Evolutionary conservation across 2,797 vertebrate genomes (phyloP).

Genomic region (Rachycentron canadum): DNA sequence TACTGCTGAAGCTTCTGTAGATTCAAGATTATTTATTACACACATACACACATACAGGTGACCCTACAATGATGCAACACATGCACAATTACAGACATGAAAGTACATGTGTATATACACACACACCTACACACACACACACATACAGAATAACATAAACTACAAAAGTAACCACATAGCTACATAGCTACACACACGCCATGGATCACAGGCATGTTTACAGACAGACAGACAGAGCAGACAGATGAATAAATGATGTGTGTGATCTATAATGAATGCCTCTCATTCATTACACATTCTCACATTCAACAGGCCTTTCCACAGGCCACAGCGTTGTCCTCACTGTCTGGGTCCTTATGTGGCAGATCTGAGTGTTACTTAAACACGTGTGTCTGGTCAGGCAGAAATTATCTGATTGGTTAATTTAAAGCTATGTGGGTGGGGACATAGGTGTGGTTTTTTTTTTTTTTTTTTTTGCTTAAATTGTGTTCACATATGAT

Average conservation of each 20-base stretch:
- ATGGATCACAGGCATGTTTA: constrained; percentile 81
- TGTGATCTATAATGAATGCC: constrained; percentile 87
- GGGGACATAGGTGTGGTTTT: background rate
- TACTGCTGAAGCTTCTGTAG: background rate
- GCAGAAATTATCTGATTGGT: constrained; percentile 14
- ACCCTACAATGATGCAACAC: constrained; percentile 26
- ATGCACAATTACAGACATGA: constrained; percentile 4
- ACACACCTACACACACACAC: constrained; percentile 15
- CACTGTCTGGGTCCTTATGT: constrained; percentile 42
- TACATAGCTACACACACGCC: constrained; percentile 41
- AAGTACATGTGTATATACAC: background rate
- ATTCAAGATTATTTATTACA: background rate
- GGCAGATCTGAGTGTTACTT: constrained; percentile 25
- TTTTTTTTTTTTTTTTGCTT: no score
- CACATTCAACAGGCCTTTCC: constrained; percentile 81
- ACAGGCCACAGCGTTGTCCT: constrained; percentile 69
- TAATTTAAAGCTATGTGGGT: background rate
- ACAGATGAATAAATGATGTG: constrained; percentile 86
- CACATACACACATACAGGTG: constrained; percentile 1
- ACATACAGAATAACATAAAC: constrained; percentile 15
- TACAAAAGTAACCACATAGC: constrained; percentile 34
- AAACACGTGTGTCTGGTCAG: constrained; percentile 14
- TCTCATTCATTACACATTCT: constrained; percentile 84
- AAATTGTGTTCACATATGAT: no score
- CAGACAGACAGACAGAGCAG: constrained; percentile 79